Percentiles rank a stretch among this genome's conserved stretches.
These are phyloP conservation scores for Discoglossus pictus DNA, from an alignment of 2,797 vertebrate genomes.

Conservation along the genomic window DNA sequence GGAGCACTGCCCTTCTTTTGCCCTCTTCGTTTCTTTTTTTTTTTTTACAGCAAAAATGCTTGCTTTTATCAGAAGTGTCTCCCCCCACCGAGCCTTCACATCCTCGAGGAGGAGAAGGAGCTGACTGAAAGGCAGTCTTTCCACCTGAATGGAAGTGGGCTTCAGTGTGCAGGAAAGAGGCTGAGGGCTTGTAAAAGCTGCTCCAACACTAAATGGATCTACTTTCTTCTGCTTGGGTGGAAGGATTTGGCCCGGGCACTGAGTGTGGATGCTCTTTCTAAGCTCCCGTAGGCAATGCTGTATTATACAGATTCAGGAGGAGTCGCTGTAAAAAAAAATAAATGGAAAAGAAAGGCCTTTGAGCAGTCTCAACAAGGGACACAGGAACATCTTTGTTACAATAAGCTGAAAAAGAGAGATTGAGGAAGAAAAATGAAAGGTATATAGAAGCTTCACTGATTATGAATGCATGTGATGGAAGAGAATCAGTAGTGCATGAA, in stretches of 20 bases:
- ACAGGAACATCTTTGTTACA: too few relatives aligned
- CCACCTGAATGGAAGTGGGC: conserved; percentile 51
- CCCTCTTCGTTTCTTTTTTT: conserved; percentile 71
- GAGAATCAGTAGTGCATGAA: too few relatives aligned
- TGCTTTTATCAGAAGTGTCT: conserved; percentile 70
- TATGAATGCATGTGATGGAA: too few relatives aligned
- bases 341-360: conserved; percentile 37
- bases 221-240: conserved; percentile 62
- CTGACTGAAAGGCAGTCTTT: conserved; percentile 57
- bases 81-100: conserved; percentile 56
- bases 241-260: conserved; percentile 60
- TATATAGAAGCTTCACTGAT: too few relatives aligned
- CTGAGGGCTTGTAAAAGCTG: conserved; percentile 24
- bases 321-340: conserved; percentile 28
- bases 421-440: too few relatives aligned
- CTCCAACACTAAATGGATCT: conserved; percentile 45
- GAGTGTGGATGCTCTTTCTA: conserved; percentile 62
- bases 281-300: conserved; percentile 58
- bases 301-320: conserved; percentile 54
- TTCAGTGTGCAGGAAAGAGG: conserved; percentile 47
- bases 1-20: conserved; percentile 71
- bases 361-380: too few relatives aligned
- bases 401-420: too few relatives aligned
- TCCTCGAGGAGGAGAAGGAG: conserved; percentile 65
- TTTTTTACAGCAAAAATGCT: conserved; percentile 74